Evolutionary conservation across 2,888 invertebrate genomes (phyloP), one percentile per base, ranked within the genome.

Genomic region (Plagodis dolabraria): DNA sequence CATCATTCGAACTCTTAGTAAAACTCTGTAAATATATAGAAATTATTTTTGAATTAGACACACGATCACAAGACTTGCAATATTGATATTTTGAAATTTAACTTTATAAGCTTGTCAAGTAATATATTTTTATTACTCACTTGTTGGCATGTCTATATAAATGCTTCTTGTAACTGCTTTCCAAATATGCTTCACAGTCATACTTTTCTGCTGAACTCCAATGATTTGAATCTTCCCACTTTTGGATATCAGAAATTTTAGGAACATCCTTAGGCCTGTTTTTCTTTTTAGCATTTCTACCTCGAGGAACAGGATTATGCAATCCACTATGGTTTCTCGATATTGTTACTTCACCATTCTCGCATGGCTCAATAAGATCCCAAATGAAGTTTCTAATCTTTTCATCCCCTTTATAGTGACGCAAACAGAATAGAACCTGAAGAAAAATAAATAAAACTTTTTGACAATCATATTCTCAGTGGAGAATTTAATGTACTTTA

Each of bases 301-400:
- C 96, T 76, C 97, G 94, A 56, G 97, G 97, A 53, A 98, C 97
- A 64, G 98, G 97, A 83, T 97, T 97, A 79, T 97, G 97, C 69
- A 98, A 90, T 54, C 97, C 97, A 92, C 96, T 96, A 79, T 96
- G 96, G 85, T 96, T 96, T 80, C 95, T 94, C 60, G 95, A 95
- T 68, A 96, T 96, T 69, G 95, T 96, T 45, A 94, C 93, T 86
- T 97, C 97, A 33, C 97, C 97, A 86, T 97, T 97, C 87, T 97
- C 97, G 64, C 96, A 94, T 0, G 99, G 98, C 56, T 97, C 96
- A 63, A 99, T 99, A 35, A 99, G 94, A 84, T 99, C 99, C 97
- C 98, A 99, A 70, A 99, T 98, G 79, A 99, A 99, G 75, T 96
- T 97, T 75, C 99, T 96, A 65, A 99, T 99, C 87, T 99, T 98